Conservation (phyloP, 2,888 invertebrate species). For the Plusia festucae region DNA sequence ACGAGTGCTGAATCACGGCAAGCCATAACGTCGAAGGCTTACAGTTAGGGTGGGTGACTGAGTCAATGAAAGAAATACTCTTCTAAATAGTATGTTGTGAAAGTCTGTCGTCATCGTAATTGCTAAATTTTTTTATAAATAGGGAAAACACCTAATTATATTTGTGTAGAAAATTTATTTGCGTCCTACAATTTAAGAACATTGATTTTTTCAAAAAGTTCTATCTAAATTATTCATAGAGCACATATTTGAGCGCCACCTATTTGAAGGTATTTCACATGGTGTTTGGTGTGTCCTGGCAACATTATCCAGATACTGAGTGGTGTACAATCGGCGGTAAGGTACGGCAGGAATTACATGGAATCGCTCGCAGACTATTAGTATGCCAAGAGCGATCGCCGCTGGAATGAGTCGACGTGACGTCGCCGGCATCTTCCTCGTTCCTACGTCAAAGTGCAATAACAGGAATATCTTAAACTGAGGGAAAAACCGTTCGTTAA, state of each 20-base stretch:
- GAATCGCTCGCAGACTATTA: constrained; percentile 84
- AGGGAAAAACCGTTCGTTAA: constrained; percentile 41
- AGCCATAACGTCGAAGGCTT: constrained; percentile 67
- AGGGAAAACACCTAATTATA: background rate
- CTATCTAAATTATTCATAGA: background rate
- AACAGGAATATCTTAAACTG: constrained; percentile 74
- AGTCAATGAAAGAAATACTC: constrained; percentile 58
- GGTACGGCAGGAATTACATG: constrained; percentile 82
- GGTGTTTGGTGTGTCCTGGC: constrained; percentile 51
- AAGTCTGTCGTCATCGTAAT: constrained; percentile 12
- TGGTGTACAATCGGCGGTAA: constrained; percentile 75
- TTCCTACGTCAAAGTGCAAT: constrained; percentile 81
- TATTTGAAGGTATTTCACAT: constrained; percentile 32
- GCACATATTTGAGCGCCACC: background rate
- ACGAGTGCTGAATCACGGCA: constrained; percentile 76
- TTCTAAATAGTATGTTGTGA: constrained; percentile 33
- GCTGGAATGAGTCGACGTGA: constrained; percentile 87
- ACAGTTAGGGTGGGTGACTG: constrained; percentile 54
- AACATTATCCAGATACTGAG: constrained; percentile 86
- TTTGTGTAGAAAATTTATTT: background rate
- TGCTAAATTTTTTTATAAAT: constrained; percentile 10
- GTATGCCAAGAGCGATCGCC: constrained; percentile 83
- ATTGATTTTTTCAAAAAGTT: background rate
- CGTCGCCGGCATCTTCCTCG: constrained; percentile 71
- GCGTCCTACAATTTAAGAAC: too few species aligned